These are phyloP conservation scores for Arctia plantaginis DNA, from an alignment of 2,888 invertebrate species.

Conservation along the genomic window DNA sequence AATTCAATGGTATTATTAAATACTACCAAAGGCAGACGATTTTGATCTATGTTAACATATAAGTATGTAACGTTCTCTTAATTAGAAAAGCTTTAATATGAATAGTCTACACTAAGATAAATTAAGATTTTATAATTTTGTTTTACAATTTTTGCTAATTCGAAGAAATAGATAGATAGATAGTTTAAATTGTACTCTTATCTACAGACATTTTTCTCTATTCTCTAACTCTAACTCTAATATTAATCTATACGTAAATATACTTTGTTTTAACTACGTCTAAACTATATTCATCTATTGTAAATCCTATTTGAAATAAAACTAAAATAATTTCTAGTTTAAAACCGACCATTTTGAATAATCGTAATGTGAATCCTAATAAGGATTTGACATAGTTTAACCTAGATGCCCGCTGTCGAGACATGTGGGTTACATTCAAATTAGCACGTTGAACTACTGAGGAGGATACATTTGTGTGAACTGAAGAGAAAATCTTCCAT, in stretches of 20 bases:
- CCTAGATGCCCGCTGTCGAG: background rate
- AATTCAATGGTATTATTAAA: too few species aligned
- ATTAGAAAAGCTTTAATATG: background rate
- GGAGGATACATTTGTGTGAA: slow-evolving; percentile 10
- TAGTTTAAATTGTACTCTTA: too few species aligned
- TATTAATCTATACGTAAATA: too few species aligned
- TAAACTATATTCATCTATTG: background rate
- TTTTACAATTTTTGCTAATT: background rate
- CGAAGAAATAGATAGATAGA: too few species aligned
- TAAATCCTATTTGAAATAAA: background rate
- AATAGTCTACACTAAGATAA: background rate
- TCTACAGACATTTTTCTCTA: too few species aligned
- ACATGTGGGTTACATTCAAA: slow-evolving; percentile 11
- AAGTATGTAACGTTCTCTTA: background rate
- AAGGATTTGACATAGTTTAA: slow-evolving; percentile 1
- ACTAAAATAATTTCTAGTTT: background rate
- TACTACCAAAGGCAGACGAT: too few species aligned
- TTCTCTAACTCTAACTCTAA: too few species aligned
- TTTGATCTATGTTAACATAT: too few species aligned
- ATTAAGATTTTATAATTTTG: background rate
- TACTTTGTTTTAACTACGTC: too few species aligned
- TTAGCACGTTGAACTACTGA: slow-evolving; percentile 2
- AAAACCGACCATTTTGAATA: background rate
- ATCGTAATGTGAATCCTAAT: background rate
- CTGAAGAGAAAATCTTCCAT: slow-evolving; percentile 25